Base-by-base conservation (phyloP, 37 sponge, comb jelly and placozoan genomes). In the Spongilla lacustris region DNA sequence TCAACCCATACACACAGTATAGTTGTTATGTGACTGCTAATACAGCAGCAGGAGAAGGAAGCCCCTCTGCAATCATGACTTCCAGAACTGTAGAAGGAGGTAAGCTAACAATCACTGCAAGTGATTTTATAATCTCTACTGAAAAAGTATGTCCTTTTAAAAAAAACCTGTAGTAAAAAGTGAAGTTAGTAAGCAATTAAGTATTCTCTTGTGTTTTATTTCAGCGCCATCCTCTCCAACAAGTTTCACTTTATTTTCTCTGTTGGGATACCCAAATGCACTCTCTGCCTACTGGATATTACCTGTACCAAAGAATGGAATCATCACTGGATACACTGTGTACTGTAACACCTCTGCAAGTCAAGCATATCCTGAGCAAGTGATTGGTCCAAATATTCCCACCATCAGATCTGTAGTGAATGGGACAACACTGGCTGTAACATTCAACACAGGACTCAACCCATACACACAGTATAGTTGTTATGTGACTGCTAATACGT, bases 401-500 rank as follows among this genome's bases (percentile, higher is more conserved):
- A 79, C 86, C 22, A 67, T 32, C 19, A 35, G 38, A 27, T 46
- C 46, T 14, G 78, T 71, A 69, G 86, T 79, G 37, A 8, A 71
- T 27, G 34, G 78, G 17, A 33, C 50, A 78, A 74, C 41, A 41
- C 41, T 41, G 41, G 41, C 41, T 9, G 41, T 41, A 9, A 41
- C 41, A 41, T 6, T 41, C 6, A n/a, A n/a, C n/a, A 41, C 41
- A 9, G 41, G 41, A 6, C 41, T 41, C 6, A 41, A 41, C 6
- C 3, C 41, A 9, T 41, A 41, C 41, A 41, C 41, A 41, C 41
- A 41, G 6, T 41, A 41, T 41, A 41, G 41, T 41, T 41, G 19
- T 58, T 86, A 86, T 37, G 69, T 73, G 13, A 70, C 87, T 74
- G 92, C 87, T 29, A 82, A 72, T 37, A 91, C 91, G 23, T 66